Base-by-base conservation (phyloP, 2,797 vertebrate species). In the Setipinna tenuifilis region DNA sequence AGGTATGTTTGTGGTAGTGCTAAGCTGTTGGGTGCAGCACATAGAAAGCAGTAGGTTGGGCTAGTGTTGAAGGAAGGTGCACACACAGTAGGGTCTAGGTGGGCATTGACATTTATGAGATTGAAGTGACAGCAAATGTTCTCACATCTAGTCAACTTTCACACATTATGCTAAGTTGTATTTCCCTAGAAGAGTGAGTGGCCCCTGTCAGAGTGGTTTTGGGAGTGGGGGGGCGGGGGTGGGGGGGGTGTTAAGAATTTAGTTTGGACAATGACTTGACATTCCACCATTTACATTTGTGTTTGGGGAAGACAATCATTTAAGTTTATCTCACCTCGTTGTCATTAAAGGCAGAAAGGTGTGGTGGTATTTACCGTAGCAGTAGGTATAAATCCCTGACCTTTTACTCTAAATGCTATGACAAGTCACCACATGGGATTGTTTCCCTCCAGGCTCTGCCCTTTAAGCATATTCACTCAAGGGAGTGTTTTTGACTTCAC, bases 141-240 rank as follows among this genome's bases (percentile, higher is more conserved):
- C 35, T 71, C 31, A 54, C 61, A 82, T 71, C 44, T 11, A 58
- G 23, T 28, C 54, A 62, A 82, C 81, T 23, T 71, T 62, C 80
- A n/a, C 54, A 65, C 58, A 81, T 81, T 78, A 82, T 85, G 58
- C 46, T 17, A 31, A 81, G 75, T 82, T 85, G 44, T 85, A 65
- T 85, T 54, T 46, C 50, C 50, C 50, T 6, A 41, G 7, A 82
- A 85, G 9, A 54, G 35, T 81, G 65, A 54, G 84, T 54, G 14
- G 31, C 44, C 46, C 4, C 46, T 0, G 21, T 62, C 57, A 62
- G 2, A 23, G 78, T 14, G 50, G 50, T 9, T 54, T 14, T 3
- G 7, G 50, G 50, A 7, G 50, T 54, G 3, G 2, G 50, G 50
- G 50, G 50, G 50, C 9, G 50, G 1, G 3, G 46, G 4, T 48